These are phyloP conservation scores for Melanostigma gelatinosum DNA, from an alignment of 2,113 vertebrate genomes.

Conservation along the genomic window DNA sequence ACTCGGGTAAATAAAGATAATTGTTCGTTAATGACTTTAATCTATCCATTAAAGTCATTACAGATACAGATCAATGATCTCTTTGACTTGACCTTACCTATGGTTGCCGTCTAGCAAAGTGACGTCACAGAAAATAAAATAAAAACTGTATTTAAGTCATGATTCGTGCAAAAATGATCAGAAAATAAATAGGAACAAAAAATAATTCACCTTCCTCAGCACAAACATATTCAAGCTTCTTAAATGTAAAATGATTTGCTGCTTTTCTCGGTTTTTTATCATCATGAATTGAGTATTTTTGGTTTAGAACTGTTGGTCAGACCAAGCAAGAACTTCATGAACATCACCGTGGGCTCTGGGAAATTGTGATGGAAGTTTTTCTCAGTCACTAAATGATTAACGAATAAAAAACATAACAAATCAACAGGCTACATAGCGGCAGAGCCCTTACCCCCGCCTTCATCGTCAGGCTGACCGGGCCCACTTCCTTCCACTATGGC, in stretches of 20 bases:
- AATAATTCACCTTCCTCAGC: background rate
- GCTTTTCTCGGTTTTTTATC: background rate
- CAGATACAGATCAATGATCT: background rate
- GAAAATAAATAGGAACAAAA: background rate
- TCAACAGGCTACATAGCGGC: too few relatives aligned
- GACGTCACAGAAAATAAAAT: background rate
- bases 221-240: background rate
- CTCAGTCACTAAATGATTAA: background rate
- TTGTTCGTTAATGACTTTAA: background rate
- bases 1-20: background rate
- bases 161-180: too few relatives aligned
- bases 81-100: background rate
- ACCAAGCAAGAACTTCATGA: background rate
- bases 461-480: constrained; percentile 25
- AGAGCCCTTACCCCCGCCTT: constrained; percentile 56
- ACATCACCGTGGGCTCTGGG: background rate
- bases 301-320: background rate
- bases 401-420: background rate
- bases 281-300: background rate
- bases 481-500: constrained; percentile 75
- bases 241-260: background rate
- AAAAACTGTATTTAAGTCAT: background rate
- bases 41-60: background rate
- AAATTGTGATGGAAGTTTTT: background rate
- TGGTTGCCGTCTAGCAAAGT: background rate